Evolutionary conservation across 2,797 vertebrate genomes (phyloP).

Genomic region (Coilia nasus): DNA sequence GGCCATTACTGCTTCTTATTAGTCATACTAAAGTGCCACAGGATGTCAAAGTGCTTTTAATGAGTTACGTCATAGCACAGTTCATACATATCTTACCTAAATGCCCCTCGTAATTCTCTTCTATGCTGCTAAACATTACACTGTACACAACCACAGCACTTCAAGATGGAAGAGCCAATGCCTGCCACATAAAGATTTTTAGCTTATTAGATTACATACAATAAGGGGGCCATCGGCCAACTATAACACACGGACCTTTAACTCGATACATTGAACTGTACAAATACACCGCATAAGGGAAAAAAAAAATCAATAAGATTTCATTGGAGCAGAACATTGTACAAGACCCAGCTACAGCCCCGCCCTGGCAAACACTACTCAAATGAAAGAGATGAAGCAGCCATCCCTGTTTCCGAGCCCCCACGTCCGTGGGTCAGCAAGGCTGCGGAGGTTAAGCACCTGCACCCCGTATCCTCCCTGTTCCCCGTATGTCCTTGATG

Average conservation of each 20-base stretch:
- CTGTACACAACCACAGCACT: not conserved
- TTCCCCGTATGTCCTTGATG: not conserved
- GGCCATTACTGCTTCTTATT: too few species aligned
- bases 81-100: too few species aligned
- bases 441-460: not conserved
- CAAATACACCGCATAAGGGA: not conserved
- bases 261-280: not conserved
- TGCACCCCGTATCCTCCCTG: not conserved
- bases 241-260: not conserved
- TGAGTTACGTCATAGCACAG: too few species aligned
- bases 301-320: not conserved
- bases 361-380: not conserved
- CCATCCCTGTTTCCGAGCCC: not conserved
- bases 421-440: not conserved
- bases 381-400: not conserved
- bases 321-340: not conserved
- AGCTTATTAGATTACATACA: not conserved
- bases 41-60: too few species aligned
- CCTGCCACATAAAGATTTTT: not conserved
- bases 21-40: too few species aligned
- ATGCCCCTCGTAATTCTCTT: too few species aligned
- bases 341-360: not conserved
- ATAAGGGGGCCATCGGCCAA: not conserved
- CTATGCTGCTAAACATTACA: not conserved
- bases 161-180: not conserved